Conservation (phyloP, 2,888 invertebrate species). For the Argyra leucocephala region DNA sequence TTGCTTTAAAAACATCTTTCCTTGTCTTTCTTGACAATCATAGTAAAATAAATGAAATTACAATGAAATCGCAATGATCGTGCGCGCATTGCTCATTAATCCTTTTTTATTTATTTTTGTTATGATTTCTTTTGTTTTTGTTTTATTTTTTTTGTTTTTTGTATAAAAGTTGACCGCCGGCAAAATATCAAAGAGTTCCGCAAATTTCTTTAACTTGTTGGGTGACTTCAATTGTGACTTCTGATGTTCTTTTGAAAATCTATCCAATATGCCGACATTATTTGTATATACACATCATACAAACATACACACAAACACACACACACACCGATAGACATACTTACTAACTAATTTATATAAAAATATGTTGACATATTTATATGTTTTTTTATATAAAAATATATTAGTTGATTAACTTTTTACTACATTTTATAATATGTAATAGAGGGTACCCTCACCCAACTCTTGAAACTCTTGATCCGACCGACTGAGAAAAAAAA, state of each 20-base stretch:
- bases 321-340: too few relatives aligned
- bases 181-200: constrained; percentile 1
- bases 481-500: too few relatives aligned
- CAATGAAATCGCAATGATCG: neutral
- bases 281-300: too few relatives aligned
- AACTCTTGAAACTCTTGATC: neutral
- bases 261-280: neutral
- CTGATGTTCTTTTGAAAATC: neutral
- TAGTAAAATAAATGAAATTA: constrained; percentile 6
- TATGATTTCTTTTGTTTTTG: neutral
- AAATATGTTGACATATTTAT: neutral
- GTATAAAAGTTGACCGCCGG: neutral
- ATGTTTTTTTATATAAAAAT: neutral
- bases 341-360: too few relatives aligned
- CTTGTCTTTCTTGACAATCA: neutral
- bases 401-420: neutral
- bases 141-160: neutral
- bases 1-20: neutral
- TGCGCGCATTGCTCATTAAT: neutral
- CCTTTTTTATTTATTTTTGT: neutral
- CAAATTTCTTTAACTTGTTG: constrained; percentile 1
- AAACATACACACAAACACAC: too few relatives aligned
- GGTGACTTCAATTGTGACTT: constrained; percentile 1
- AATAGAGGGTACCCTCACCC: too few relatives aligned
- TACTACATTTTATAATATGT: neutral